Evolutionary conservation across 1,140 invertebrate species (phyloP).

Genomic region (Piezodorus guildinii): DNA sequence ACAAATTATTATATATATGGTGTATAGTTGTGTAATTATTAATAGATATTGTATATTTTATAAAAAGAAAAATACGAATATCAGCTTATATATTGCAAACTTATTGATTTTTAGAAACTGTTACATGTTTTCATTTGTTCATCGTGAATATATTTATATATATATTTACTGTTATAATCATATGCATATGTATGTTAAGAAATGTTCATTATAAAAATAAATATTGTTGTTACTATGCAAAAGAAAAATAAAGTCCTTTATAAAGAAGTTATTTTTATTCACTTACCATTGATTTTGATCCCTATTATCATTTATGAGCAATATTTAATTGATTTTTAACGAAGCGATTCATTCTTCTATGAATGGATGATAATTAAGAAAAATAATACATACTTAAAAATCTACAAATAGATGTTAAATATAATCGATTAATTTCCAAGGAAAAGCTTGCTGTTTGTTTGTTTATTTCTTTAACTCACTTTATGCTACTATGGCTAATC

Average conservation of each 20-base stretch:
- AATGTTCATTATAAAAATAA: constrained; percentile 2
- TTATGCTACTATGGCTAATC: too few species aligned
- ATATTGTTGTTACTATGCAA: background rate
- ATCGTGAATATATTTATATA: background rate
- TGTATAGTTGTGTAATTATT: constrained; percentile 14
- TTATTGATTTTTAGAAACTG: constrained; percentile 4
- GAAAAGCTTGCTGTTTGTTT: too few species aligned
- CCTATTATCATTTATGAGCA: too few species aligned
- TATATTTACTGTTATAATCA: constrained; percentile 10
- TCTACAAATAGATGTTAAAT: too few species aligned
- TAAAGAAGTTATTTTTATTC: background rate
- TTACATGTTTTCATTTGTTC: constrained; percentile 9
- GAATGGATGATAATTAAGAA: too few species aligned
- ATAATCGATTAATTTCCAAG: too few species aligned
- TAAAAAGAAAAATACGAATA: constrained; percentile 5
- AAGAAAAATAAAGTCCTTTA: background rate
- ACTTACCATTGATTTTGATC: too few species aligned
- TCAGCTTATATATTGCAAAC: constrained; percentile 7
- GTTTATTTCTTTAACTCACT: too few species aligned
- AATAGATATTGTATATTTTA: constrained; percentile 13
- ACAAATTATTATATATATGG: constrained; percentile 10
- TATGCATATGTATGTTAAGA: constrained; percentile 2
- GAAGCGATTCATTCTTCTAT: too few species aligned
- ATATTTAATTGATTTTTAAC: too few species aligned
- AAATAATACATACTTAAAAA: too few species aligned